Evolutionary conservation across 2,888 invertebrate genomes (phyloP).

Genomic region (Theodoxus fluviatilis): DNA sequence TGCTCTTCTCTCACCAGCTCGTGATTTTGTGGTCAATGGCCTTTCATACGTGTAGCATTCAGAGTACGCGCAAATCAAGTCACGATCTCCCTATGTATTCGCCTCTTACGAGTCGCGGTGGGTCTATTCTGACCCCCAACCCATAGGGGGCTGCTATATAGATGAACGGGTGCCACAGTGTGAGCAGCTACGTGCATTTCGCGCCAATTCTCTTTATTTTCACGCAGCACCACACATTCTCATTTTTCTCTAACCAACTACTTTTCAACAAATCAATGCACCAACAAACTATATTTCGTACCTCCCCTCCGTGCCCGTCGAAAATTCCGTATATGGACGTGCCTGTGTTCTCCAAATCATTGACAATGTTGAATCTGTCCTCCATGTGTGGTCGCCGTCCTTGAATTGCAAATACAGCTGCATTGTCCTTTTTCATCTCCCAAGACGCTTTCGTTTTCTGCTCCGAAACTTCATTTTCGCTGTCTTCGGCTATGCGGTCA

Average conservation of each 20-base stretch:
- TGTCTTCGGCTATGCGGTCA: slow-evolving; percentile 24
- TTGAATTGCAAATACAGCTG: slow-evolving; percentile 88
- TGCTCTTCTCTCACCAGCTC: too few species aligned
- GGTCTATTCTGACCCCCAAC: too few species aligned
- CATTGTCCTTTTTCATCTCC: slow-evolving; percentile 78
- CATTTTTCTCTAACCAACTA: neutral
- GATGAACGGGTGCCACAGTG: too few species aligned
- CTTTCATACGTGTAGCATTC: too few species aligned
- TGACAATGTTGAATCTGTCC: slow-evolving; percentile 88
- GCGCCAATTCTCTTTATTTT: neutral
- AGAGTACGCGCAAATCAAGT: too few species aligned
- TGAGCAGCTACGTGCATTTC: too few species aligned
- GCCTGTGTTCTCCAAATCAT: slow-evolving; percentile 83
- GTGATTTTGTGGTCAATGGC: too few species aligned
- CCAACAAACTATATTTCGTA: slow-evolving; percentile 50
- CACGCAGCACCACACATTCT: too few species aligned
- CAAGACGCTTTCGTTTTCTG: slow-evolving; percentile 68
- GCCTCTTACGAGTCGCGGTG: too few species aligned
- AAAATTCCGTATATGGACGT: slow-evolving; percentile 90
- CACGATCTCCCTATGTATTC: too few species aligned
- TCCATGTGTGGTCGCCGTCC: slow-evolving; percentile 92
- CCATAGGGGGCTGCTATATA: too few species aligned
- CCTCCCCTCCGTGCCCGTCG: slow-evolving; percentile 94
- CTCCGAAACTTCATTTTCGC: slow-evolving; percentile 23
- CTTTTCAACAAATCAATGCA: neutral